Conservation (phyloP, 2,888 invertebrate genomes). For the Tetramorium bicarinatum region DNA sequence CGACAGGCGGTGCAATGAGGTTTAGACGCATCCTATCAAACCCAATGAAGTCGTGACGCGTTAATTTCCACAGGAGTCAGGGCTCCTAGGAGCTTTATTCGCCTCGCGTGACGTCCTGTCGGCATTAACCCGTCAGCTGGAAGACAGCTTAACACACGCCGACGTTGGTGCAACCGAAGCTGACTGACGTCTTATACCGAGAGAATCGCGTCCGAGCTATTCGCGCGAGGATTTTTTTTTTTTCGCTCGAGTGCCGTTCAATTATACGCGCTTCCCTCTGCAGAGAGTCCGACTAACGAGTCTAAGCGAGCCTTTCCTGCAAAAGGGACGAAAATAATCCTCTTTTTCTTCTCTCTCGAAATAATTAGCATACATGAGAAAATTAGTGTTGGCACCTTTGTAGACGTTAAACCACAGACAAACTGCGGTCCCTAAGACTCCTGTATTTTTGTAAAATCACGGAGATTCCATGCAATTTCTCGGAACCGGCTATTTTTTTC, state of each 20-base stretch:
- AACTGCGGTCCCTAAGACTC: not conserved
- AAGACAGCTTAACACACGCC: constrained; percentile 74
- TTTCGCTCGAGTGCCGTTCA: not conserved
- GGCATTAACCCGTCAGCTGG: constrained; percentile 74
- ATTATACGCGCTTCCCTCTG: constrained; percentile 9
- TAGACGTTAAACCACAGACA: not conserved
- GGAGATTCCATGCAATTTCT: not conserved
- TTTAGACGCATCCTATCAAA: constrained; percentile 74
- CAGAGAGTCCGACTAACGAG: constrained; percentile 5
- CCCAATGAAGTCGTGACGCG: constrained; percentile 81
- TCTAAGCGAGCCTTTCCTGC: not conserved
- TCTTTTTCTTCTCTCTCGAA: not conserved
- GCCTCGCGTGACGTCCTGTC: constrained; percentile 80
- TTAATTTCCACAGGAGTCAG: constrained; percentile 78
- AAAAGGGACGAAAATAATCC: not conserved
- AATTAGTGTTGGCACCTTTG: not conserved
- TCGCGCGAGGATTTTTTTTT: not conserved
- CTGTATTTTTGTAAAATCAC: not conserved
- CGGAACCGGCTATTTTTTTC: not conserved
- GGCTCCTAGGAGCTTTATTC: constrained; percentile 69
- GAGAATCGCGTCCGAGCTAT: constrained; percentile 61
- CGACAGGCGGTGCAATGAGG: constrained; percentile 61
- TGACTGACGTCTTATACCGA: constrained; percentile 50
- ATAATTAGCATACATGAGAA: not conserved
- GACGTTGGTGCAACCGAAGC: constrained; percentile 56